phyloP scores from a whole-genome alignment of 2,113 vertebrate genomes.

The Mesitornis unicolor region DNA sequence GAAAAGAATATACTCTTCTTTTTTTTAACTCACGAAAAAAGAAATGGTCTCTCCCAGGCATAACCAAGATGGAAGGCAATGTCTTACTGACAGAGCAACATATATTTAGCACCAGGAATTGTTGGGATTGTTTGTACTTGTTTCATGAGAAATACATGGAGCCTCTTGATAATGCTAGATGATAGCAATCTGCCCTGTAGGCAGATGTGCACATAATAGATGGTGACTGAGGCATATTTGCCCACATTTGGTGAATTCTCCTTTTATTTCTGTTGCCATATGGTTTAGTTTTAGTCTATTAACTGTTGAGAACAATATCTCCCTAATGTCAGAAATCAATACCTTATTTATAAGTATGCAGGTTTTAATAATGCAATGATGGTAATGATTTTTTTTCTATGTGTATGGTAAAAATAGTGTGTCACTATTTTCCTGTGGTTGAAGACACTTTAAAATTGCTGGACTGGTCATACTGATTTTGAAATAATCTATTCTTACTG shows the following conservation, averaged over 20 bases:
- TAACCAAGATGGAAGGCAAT: not conserved
- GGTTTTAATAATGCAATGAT: slow-evolving; percentile 25
- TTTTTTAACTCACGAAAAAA: not conserved
- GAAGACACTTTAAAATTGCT: not conserved
- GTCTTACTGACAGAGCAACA: not conserved
- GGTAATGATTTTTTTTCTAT: slow-evolving; percentile 3
- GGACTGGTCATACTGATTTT: not conserved
- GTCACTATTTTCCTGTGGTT: not conserved
- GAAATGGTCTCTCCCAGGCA: not conserved
- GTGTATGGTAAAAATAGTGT: not conserved
- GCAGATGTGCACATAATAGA: not conserved
- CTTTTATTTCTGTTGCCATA: not conserved
- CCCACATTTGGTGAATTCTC: not conserved
- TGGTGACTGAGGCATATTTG: not conserved
- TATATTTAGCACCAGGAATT: not conserved
- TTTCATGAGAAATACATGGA: not conserved
- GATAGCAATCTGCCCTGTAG: not conserved
- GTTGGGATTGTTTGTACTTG: not conserved
- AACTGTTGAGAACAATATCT: not conserved
- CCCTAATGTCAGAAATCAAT: not conserved
- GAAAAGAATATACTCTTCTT: not conserved
- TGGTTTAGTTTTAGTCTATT: not conserved
- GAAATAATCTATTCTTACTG: not conserved
- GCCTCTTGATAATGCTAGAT: not conserved
- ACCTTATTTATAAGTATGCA: not conserved